A percentile compares a stretch with the other conserved stretches of the same genome.
phyloP scores from a whole-genome alignment of 2,113 vertebrate genomes.

The Colius striatus region DNA sequence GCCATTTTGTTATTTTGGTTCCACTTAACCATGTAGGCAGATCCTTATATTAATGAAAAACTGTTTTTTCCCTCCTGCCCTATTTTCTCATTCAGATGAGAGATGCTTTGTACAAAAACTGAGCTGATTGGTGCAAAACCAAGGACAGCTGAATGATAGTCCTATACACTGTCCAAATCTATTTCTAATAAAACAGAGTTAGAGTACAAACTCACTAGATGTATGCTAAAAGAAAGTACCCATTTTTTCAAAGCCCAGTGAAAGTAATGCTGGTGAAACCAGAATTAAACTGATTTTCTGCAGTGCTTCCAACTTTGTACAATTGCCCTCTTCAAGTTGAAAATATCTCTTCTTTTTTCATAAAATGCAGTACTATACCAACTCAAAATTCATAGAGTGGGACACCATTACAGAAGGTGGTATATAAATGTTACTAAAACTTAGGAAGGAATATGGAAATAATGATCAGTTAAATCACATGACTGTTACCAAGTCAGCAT shows the following conservation, averaged over 20 bases:
- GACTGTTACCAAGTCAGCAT: background rate
- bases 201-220: background rate
- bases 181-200: conserved; percentile 34
- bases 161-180: conserved; percentile 1
- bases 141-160: conserved; percentile 29
- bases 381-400: background rate
- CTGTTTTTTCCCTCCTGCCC: background rate
- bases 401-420: background rate
- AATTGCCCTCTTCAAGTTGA: background rate
- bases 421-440: background rate
- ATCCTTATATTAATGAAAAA: background rate
- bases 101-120: background rate
- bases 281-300: background rate
- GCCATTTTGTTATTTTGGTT: conserved; percentile 46
- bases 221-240: background rate
- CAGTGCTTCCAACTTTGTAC: background rate
- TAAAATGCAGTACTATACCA: background rate
- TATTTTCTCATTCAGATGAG: conserved; percentile 36
- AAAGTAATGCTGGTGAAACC: background rate
- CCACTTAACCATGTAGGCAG: conserved; percentile 26
- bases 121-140: conserved; percentile 39
- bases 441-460: background rate
- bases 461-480: background rate
- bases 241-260: background rate
- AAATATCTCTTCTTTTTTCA: background rate